A percentile compares a stretch with the other conserved stretches of the same genome.
phyloP scores from a whole-genome alignment of 2,113 vertebrate species.

The Thomomys bottae region DNA sequence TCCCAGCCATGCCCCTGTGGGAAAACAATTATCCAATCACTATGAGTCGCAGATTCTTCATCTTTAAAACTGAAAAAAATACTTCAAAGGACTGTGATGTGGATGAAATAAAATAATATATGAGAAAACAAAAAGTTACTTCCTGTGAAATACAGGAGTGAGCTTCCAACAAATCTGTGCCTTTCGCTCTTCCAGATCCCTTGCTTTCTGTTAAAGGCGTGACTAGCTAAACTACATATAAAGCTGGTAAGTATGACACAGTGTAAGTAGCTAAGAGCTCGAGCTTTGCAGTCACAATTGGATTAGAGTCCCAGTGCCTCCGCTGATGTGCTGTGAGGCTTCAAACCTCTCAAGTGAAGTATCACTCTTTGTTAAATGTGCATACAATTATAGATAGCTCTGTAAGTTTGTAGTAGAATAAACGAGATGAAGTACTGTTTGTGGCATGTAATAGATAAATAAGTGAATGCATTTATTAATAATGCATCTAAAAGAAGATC shows the following conservation, averaged over 20 bases:
- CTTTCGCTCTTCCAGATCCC: background rate
- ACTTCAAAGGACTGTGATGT: background rate
- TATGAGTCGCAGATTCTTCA: background rate
- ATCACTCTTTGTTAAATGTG: background rate
- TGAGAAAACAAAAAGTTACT: background rate
- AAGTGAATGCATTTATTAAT: background rate
- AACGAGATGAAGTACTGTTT: background rate
- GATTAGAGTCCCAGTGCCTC: background rate
- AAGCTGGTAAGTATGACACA: background rate
- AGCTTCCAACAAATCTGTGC: background rate
- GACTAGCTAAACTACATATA: background rate
- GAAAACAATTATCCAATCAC: background rate
- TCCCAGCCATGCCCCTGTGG: background rate
- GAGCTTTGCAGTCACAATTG: background rate
- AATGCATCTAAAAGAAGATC: background rate
- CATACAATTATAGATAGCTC: background rate
- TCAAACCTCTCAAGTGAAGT: background rate
- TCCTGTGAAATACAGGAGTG: background rate
- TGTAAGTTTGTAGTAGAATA: background rate
- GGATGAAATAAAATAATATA: background rate
- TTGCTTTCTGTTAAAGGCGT: background rate
- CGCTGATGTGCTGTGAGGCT: background rate
- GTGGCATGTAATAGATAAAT: background rate
- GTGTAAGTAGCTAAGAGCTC: background rate
- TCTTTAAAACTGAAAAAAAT: constrained; percentile 22